Evolutionary conservation across 1,140 invertebrate species (phyloP), one percentile per base, ranked within the genome.

Genomic region (Eubasilissa regina): DNA sequence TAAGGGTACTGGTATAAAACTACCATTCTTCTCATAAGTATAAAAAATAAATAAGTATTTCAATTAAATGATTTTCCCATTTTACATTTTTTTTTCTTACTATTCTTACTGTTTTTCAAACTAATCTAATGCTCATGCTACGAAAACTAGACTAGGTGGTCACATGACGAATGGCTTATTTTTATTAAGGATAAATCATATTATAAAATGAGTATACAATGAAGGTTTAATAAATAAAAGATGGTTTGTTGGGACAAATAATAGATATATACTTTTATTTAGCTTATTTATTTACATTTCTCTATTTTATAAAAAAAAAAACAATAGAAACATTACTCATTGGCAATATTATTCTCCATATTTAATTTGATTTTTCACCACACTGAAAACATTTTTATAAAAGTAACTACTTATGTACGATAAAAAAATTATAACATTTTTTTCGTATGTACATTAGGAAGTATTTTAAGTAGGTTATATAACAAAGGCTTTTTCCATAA

Each of bases 251-350:
- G 75, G 58, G 75, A 77, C 75, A 77, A 77, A 68, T 77, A 77
- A 51, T 77, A 35, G 25, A 35, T 35, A 55, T 74, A 77, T 77
- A 77, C 68, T 77, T 77, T 77, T 55, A 77, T 77, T 68, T 77
- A 62, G 25, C 75, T 77, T 77, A 77, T 77, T 77, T 77, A 77
- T 77, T 77, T 77, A 77, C 75, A 77, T 66, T 66, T 55, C 13
- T 77, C 75, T 77, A 77, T 51, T 68, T 66, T 66, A 48, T 76
- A 19, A 25, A 68, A 53, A 77, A n/a, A 66, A 44, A 17, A 77
- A 19, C 53, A 35, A 35, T 35, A 51, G 11, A 76, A 64, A 76
- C n/a, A 48, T 76, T 62, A 76, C 74, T 10, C 11, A 21, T 17
- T 11, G 8, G 47, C 43, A 17, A 68, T 77, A 11, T 35, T 77